phyloP scores from a whole-genome alignment of 2,888 invertebrate species.

The Tetanocera ferruginea region DNA sequence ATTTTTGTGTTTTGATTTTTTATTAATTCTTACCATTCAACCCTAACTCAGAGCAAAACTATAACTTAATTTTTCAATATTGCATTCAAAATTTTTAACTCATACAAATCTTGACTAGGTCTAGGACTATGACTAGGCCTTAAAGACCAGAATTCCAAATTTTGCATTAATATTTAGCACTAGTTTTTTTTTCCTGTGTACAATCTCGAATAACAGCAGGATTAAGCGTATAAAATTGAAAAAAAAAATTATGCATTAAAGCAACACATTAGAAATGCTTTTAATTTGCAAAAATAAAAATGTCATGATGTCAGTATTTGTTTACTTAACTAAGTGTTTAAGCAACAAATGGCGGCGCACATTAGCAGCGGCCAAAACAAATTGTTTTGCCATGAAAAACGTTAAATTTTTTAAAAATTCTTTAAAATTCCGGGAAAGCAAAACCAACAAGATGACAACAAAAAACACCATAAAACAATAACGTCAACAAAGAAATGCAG shows the following conservation, averaged over 20 bases:
- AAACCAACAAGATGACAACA: not conserved
- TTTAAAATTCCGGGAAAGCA: not conserved
- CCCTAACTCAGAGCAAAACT: no score
- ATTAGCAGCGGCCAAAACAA: conserved; percentile 1
- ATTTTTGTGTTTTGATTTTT: no score
- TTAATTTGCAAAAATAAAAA: not conserved
- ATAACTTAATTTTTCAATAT: no score
- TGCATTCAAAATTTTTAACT: no score
- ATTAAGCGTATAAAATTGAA: not conserved
- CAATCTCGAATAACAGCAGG: not conserved
- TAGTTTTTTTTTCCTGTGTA: no score
- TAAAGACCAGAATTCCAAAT: no score
- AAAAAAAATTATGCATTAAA: no score
- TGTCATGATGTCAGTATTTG: not conserved
- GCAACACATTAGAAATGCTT: not conserved
- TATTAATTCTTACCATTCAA: no score
- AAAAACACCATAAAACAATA: not conserved
- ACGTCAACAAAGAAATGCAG: not conserved
- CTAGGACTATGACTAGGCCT: no score
- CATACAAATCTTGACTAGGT: no score
- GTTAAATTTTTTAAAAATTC: conserved; percentile 9
- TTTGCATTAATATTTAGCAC: no score
- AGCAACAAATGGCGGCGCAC: conserved; percentile 9
- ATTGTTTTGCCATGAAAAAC: conserved; percentile 18
- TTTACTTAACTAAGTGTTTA: not conserved